Conservation (phyloP, 2,888 invertebrate species). For the Electrophaes corylata region DNA sequence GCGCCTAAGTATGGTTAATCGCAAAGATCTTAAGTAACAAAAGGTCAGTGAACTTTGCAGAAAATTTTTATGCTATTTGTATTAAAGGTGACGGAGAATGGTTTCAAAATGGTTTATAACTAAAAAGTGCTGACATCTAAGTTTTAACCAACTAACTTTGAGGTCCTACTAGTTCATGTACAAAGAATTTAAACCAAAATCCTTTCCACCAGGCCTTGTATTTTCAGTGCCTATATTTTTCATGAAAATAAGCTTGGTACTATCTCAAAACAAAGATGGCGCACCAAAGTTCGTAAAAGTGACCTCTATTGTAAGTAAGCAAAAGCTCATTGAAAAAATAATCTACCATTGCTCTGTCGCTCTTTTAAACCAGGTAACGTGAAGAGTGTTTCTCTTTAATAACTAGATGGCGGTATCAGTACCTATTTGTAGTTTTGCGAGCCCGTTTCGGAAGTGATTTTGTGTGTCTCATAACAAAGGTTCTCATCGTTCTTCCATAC, state of each 20-base stretch:
- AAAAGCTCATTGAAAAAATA: background rate
- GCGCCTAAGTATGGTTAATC: no score
- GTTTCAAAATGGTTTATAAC: no score
- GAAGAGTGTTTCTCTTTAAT: background rate
- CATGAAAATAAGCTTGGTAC: background rate
- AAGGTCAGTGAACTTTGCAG: no score
- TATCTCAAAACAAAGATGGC: constrained; percentile 15
- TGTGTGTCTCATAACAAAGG: no score
- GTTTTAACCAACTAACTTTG: no score
- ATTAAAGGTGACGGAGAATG: no score
- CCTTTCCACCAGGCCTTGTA: background rate
- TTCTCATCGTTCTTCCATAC: no score
- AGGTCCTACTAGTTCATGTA: background rate
- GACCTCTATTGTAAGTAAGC: constrained; percentile 12
- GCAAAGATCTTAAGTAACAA: no score
- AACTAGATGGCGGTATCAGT: background rate
- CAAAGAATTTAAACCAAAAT: background rate
- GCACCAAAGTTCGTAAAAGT: constrained; percentile 4
- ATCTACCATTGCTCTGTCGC: background rate
- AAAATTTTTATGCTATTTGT: no score
- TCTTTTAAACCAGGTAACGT: no score
- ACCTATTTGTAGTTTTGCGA: no score
- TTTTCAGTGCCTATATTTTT: background rate
- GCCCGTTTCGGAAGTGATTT: no score
- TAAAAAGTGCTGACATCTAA: background rate